Evolutionary conservation across 2,797 vertebrate genomes (phyloP).

Genomic region (Nasua narica): DNA sequence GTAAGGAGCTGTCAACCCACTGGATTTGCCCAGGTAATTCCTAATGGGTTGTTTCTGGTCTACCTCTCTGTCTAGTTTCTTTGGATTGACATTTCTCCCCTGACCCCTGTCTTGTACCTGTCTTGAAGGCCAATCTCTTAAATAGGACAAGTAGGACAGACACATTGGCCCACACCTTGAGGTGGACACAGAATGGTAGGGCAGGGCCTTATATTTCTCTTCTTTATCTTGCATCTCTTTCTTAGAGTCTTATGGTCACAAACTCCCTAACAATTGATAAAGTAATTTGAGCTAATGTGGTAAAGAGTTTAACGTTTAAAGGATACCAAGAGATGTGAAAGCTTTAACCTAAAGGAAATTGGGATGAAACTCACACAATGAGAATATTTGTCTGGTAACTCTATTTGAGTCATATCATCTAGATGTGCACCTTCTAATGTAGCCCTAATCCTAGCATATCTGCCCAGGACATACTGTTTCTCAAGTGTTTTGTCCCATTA

Average conservation of each 20-base stretch:
- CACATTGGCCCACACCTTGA: background rate
- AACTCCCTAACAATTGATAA: background rate
- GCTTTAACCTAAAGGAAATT: background rate
- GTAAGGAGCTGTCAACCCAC: background rate
- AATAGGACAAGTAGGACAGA: background rate
- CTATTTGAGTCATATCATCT: background rate
- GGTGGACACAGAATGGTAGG: background rate
- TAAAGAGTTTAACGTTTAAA: background rate
- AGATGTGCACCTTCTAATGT: background rate
- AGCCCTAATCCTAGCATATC: background rate
- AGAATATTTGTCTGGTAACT: background rate
- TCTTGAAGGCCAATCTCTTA: background rate
- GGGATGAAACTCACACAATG: background rate
- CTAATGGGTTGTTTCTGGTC: background rate
- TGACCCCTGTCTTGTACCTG: background rate
- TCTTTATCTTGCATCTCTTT: background rate
- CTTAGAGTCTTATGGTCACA: background rate
- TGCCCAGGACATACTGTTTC: background rate
- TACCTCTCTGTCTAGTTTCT: background rate
- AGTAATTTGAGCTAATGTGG: background rate
- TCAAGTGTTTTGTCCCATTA: background rate
- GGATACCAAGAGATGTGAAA: background rate
- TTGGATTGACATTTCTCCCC: background rate
- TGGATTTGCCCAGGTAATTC: background rate
- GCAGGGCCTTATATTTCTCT: background rate